These are phyloP conservation scores for Actinopyga echinites DNA, from an alignment of 53 echinoderm and acorn worm species.

Conservation along the genomic window DNA sequence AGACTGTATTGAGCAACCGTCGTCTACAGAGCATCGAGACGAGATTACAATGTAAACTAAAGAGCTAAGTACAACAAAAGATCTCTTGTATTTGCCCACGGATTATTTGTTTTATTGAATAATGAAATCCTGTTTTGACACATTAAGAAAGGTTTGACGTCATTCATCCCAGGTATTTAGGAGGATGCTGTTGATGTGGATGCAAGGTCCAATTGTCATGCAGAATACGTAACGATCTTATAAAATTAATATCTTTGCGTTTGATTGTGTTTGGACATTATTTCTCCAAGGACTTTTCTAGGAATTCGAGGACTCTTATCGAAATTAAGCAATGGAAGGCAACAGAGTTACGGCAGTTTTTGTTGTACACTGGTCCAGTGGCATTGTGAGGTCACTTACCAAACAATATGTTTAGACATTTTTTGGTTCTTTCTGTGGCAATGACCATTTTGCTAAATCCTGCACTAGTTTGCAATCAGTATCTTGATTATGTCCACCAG, in stretches of 20 bases:
- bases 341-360: slow-evolving; percentile 54
- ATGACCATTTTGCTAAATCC: slow-evolving; percentile 34
- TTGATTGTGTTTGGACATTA: not conserved
- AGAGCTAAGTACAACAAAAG: too few relatives aligned
- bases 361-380: slow-evolving; percentile 48
- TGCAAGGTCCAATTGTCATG: too few relatives aligned
- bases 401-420: slow-evolving; percentile 13
- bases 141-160: too few relatives aligned
- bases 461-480: not conserved
- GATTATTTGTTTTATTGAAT: too few relatives aligned
- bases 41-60: too few relatives aligned
- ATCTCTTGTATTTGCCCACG: too few relatives aligned
- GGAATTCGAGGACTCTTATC: slow-evolving; percentile 36
- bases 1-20: not conserved
- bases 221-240: too few relatives aligned
- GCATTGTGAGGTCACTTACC: not conserved
- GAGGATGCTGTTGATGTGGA: too few relatives aligned
- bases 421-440: slow-evolving; percentile 29
- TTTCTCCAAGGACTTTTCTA: slow-evolving; percentile 28
- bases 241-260: too few relatives aligned
- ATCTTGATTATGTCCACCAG: slow-evolving; percentile 21
- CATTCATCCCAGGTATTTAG: too few relatives aligned
- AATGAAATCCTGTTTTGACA: too few relatives aligned
- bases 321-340: slow-evolving; percentile 57
- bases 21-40: too few relatives aligned